A percentile compares a stretch with the other conserved stretches of the same genome.
phyloP scores from a whole-genome alignment of 2,797 vertebrate species.

The Lacerta viridis region DNA sequence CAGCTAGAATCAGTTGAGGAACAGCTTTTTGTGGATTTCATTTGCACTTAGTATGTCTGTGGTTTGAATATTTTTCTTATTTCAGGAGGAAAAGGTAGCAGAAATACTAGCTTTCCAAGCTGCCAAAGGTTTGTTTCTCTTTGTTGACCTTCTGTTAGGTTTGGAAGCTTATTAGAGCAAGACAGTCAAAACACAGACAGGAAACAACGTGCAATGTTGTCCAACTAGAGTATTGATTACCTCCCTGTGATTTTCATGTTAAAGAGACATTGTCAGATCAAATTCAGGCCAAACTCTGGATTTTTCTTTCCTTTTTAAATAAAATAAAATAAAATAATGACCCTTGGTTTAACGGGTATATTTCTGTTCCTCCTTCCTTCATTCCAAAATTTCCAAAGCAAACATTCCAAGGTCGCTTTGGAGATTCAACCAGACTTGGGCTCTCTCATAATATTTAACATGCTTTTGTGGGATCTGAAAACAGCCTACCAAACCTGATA shows the following conservation, averaged over 20 bases:
- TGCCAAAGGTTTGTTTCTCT: constrained; percentile 74
- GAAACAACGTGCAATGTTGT: constrained; percentile 79
- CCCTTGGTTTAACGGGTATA: constrained; percentile 47
- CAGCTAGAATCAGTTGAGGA: constrained; percentile 45
- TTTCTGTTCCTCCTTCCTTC: constrained; percentile 54
- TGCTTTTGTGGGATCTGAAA: constrained; percentile 20
- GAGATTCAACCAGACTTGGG: constrained; percentile 37
- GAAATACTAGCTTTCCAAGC: constrained; percentile 69
- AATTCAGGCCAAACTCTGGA: constrained; percentile 68
- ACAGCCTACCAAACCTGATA: constrained; percentile 3
- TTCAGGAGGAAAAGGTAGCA: constrained; percentile 76
- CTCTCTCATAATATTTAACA: constrained; percentile 33
- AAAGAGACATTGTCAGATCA: constrained; percentile 74
- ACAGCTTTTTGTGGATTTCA: constrained; percentile 68
- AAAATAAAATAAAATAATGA: constrained; percentile 49
- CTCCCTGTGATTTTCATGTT: constrained; percentile 68
- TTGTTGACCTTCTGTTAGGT: constrained; percentile 75
- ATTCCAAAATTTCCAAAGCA: constrained; percentile 47
- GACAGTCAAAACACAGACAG: constrained; percentile 82
- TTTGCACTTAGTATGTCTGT: constrained; percentile 64
- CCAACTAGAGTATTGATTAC: constrained; percentile 77
- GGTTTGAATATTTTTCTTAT: constrained; percentile 78
- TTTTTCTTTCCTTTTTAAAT: constrained; percentile 44
- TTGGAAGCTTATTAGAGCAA: constrained; percentile 78
- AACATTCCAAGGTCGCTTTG: constrained; percentile 50